phyloP scores from a whole-genome alignment of 2,797 vertebrate genomes.

The Serranus cabrilla region DNA sequence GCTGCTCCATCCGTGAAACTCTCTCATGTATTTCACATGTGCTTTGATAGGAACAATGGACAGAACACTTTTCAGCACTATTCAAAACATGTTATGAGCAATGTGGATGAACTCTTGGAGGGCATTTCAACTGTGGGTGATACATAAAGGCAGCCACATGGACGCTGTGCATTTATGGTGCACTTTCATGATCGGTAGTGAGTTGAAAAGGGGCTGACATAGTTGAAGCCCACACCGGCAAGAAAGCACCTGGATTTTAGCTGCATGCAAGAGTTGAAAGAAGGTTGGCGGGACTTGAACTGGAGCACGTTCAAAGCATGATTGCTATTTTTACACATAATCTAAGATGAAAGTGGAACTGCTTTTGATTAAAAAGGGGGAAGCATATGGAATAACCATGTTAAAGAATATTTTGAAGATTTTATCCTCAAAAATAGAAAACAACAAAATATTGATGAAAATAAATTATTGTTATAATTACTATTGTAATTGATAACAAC shows the following conservation, averaged over 20 bases:
- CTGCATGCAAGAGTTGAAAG: slow-evolving; percentile 78
- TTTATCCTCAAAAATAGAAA: background rate
- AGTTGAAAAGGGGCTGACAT: slow-evolving; percentile 77
- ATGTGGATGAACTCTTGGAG: slow-evolving; percentile 80
- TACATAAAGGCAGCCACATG: slow-evolving; percentile 74
- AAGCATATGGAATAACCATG: slow-evolving; percentile 53
- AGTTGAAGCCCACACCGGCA: slow-evolving; percentile 72
- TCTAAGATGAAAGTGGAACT: slow-evolving; percentile 74
- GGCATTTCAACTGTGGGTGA: slow-evolving; percentile 69
- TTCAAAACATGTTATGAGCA: slow-evolving; percentile 80
- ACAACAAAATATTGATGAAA: background rate
- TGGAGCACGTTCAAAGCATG: slow-evolving; percentile 82
- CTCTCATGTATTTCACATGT: slow-evolving; percentile 90
- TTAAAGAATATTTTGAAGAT: slow-evolving; percentile 23
- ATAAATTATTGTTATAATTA: background rate
- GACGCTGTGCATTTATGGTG: slow-evolving; percentile 50
- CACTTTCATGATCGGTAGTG: slow-evolving; percentile 75
- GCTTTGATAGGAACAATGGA: slow-evolving; percentile 86
- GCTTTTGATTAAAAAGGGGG: slow-evolving; percentile 72
- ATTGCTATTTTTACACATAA: slow-evolving; percentile 81
- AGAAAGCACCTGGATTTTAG: slow-evolving; percentile 81
- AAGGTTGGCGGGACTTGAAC: slow-evolving; percentile 72
- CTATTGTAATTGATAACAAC: background rate
- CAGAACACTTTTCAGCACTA: slow-evolving; percentile 83
- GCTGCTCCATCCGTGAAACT: slow-evolving; percentile 81